Percentiles rank a stretch among this genome's conserved stretches.
phyloP scores from a whole-genome alignment of 2,113 vertebrate species.

The Leiothrix lutea region DNA sequence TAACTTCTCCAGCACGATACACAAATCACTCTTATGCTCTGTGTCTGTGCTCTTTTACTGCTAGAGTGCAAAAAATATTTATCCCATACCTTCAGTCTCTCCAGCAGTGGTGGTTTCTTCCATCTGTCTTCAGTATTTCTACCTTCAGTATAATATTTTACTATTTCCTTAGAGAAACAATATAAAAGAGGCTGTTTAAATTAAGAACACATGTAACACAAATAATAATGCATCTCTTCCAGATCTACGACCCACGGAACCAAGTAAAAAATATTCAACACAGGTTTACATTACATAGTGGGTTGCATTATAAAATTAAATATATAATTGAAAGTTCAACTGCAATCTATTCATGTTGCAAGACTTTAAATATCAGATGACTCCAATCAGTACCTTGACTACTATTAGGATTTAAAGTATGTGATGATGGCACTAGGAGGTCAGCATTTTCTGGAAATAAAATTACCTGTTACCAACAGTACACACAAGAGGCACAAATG shows the following conservation, averaged over 20 bases:
- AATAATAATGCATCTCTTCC: background rate
- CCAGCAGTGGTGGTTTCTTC: slow-evolving; percentile 81
- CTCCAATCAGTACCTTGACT: background rate
- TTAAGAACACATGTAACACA: background rate
- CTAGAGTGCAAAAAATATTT: background rate
- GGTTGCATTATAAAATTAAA: background rate
- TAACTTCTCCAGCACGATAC: background rate
- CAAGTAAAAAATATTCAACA: background rate
- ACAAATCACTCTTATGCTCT: background rate
- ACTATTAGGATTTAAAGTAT: background rate
- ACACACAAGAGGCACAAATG: background rate
- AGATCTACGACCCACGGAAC: background rate
- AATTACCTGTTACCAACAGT: background rate
- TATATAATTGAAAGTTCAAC: background rate
- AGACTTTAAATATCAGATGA: background rate
- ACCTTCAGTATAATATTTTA: slow-evolving; percentile 76
- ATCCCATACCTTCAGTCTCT: slow-evolving; percentile 85
- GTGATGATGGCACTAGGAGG: background rate
- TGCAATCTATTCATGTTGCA: background rate
- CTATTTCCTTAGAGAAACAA: slow-evolving; percentile 79
- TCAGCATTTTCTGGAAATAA: background rate
- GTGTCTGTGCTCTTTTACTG: background rate
- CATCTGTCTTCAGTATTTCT: slow-evolving; percentile 78
- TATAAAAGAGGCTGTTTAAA: background rate
- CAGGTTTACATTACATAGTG: background rate